A percentile compares a stretch with the other conserved stretches of the same genome.
These are phyloP conservation scores for Rhabdornis inornatus DNA, from an alignment of 2,113 vertebrate species.

Conservation along the genomic window DNA sequence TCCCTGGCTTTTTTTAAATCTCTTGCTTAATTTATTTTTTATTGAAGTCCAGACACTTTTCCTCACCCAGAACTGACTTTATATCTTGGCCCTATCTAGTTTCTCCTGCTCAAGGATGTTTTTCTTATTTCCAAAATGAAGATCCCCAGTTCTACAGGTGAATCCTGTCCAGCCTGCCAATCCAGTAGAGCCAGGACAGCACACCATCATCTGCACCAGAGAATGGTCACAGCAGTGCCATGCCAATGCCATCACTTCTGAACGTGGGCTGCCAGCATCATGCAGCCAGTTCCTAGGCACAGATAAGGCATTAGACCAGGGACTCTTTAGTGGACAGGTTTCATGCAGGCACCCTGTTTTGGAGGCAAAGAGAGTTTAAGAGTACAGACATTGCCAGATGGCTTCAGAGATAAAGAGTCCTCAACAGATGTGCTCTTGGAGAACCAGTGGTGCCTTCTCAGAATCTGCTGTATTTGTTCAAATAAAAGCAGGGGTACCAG, in stretches of 20 bases:
- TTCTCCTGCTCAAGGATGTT: neutral
- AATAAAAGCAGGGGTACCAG: neutral
- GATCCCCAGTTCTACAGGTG: neutral
- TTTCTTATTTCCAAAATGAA: neutral
- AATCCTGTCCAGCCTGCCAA: neutral
- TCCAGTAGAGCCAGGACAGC: neutral
- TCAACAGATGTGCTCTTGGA: neutral
- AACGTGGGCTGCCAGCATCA: neutral
- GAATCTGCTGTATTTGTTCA: neutral
- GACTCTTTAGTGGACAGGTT: neutral
- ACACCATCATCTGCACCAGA: neutral
- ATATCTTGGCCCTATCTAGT: neutral
- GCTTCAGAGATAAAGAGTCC: neutral
- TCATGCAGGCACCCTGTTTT: neutral
- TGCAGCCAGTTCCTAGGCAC: neutral
- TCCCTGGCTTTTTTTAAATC: neutral
- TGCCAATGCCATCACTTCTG: neutral
- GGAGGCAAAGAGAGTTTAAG: neutral
- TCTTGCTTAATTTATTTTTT: neutral
- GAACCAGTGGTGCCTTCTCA: neutral
- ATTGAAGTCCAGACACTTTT: neutral
- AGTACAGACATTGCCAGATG: neutral
- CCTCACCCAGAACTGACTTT: neutral
- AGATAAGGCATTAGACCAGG: neutral
- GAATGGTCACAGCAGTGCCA: neutral